phyloP scores from a whole-genome alignment of 2,797 vertebrate genomes.

The Chiloscyllium punctatum region DNA sequence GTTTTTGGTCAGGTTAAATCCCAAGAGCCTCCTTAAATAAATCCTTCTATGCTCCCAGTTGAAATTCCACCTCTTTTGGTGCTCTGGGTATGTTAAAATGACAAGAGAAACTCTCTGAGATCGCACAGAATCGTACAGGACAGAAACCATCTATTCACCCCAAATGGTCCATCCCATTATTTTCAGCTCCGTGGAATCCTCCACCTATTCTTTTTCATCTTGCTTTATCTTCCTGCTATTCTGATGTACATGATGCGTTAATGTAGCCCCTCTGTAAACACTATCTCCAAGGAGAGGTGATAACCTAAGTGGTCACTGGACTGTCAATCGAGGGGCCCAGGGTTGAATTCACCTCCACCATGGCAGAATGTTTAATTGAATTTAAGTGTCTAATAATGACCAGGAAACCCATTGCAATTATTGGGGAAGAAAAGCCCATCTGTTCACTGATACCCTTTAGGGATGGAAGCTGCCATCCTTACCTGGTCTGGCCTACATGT shows the following conservation, averaged over 20 bases:
- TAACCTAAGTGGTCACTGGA: too few relatives aligned
- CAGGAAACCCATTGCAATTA: too few relatives aligned
- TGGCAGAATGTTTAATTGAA: too few relatives aligned
- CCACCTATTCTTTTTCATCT: not conserved
- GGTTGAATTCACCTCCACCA: too few relatives aligned
- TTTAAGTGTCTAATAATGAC: too few relatives aligned
- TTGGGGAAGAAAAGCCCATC: too few relatives aligned
- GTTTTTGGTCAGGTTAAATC: not conserved
- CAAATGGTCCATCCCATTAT: not conserved
- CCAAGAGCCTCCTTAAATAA: not conserved
- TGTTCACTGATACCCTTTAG: not conserved
- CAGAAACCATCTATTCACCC: not conserved
- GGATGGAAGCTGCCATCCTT: too few relatives aligned
- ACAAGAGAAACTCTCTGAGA: not conserved
- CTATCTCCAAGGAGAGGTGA: not conserved
- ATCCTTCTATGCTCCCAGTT: not conserved
- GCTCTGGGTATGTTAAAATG: not conserved
- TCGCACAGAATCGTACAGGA: not conserved
- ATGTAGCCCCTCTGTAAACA: not conserved
- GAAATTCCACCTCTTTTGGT: conserved; percentile 4
- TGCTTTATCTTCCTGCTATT: not conserved
- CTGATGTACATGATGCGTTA: not conserved
- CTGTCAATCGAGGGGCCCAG: too few relatives aligned
- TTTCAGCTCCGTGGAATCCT: not conserved
- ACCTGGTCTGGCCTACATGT: too few relatives aligned